Evolutionary conservation across 2,113 vertebrate species (phyloP).

Genomic region (Ailuropoda melanoleuca): DNA sequence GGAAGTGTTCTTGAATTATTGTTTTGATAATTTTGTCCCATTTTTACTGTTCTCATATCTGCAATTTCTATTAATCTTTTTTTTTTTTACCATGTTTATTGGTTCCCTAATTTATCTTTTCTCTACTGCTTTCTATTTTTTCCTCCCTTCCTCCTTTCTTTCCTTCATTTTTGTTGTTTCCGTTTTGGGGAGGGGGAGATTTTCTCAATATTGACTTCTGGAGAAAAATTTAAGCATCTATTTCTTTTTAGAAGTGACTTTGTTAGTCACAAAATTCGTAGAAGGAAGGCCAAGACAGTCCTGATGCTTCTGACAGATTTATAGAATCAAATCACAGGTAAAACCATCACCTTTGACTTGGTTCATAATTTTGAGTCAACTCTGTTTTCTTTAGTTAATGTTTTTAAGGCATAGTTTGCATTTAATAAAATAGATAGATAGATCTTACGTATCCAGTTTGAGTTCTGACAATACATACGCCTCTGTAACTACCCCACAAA

Average conservation of each 20-base stretch:
- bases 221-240: neutral
- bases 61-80: neutral
- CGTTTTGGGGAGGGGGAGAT: neutral
- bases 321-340: neutral
- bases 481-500: neutral
- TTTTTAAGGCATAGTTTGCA: neutral
- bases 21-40: neutral
- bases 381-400: neutral
- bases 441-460: neutral
- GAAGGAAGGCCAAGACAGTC: neutral
- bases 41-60: neutral
- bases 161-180: neutral
- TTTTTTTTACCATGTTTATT: neutral
- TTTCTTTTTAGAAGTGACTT: neutral
- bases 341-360: neutral
- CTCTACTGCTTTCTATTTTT: neutral
- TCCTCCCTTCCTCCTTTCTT: neutral
- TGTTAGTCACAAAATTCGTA: neutral
- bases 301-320: neutral
- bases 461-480: neutral
- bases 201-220: neutral
- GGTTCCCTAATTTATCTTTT: neutral
- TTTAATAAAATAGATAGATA: neutral
- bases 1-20: neutral
- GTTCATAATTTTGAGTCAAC: neutral